Percentiles rank a stretch among this genome's conserved stretches.
Evolutionary conservation across 1,140 invertebrate species (phyloP).

Genomic region (Tetraneura akinire): DNA sequence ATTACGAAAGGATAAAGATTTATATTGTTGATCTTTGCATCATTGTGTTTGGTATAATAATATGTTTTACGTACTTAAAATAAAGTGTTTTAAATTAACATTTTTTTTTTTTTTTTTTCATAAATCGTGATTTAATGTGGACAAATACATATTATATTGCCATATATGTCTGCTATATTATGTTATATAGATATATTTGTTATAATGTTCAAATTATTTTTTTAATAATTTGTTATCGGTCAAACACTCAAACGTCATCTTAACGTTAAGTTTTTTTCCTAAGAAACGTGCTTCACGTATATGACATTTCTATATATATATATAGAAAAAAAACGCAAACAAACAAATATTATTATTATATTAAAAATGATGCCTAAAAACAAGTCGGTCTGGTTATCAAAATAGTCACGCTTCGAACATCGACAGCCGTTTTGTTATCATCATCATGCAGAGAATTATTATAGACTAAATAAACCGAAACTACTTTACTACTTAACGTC

Average conservation of each 20-base stretch:
- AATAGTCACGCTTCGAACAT: constrained; percentile 1
- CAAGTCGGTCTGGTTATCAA: constrained; percentile 33
- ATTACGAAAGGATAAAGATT: too few species aligned
- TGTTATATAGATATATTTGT: not conserved
- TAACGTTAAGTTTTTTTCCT: too few species aligned
- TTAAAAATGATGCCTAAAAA: not conserved
- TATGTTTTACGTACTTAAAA: too few species aligned
- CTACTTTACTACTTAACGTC: constrained; percentile 48
- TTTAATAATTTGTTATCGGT: constrained; percentile 28
- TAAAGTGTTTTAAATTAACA: too few species aligned
- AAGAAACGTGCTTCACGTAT: constrained; percentile 30
- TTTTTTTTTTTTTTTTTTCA: too few species aligned
- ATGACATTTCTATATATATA: constrained; percentile 6
- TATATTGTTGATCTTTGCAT: too few species aligned
- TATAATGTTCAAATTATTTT: not conserved
- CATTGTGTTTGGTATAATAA: too few species aligned
- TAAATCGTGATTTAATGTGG: too few species aligned
- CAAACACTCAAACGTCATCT: constrained; percentile 15
- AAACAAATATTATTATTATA: not conserved
- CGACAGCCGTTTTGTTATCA: constrained; percentile 32
- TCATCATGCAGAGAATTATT: constrained; percentile 27
- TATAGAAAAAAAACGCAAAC: constrained; percentile 9
- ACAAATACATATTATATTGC: too few species aligned
- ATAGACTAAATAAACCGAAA: constrained; percentile 27
- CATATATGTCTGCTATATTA: not conserved